These are phyloP conservation scores for Silurus aristotelis DNA, from an alignment of 2,797 vertebrate species.

Conservation along the genomic window DNA sequence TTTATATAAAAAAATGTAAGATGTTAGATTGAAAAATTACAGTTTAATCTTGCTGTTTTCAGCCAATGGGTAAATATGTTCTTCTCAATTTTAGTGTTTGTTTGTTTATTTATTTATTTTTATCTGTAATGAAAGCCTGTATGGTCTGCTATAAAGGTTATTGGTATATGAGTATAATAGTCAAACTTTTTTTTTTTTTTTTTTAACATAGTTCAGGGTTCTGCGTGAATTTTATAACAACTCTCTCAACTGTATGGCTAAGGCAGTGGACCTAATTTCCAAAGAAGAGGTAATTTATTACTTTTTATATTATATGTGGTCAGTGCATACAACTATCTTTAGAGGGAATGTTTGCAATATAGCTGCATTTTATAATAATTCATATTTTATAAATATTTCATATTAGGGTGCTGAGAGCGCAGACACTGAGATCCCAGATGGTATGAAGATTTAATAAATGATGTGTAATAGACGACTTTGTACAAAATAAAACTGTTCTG, in stretches of 20 bases:
- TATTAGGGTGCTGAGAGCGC: constrained; percentile 25
- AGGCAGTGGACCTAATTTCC: constrained; percentile 52
- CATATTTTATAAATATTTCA: neutral
- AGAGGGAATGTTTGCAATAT: neutral
- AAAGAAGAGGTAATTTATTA: constrained; percentile 63
- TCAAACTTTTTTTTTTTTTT: neutral
- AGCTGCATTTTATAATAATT: neutral
- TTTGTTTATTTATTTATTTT: neutral
- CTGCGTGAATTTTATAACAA: constrained; percentile 62
- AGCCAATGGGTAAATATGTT: neutral
- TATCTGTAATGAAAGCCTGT: neutral
- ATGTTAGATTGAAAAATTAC: neutral
- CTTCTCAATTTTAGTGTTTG: constrained; percentile 10
- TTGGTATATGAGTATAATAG: neutral
- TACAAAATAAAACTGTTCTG: neutral
- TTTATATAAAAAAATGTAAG: neutral
- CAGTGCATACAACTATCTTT: neutral
- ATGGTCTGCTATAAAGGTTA: neutral
- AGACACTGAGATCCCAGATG: constrained; percentile 32
- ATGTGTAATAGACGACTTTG: neutral
- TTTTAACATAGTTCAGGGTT: constrained; percentile 62
- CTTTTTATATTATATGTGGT: neutral
- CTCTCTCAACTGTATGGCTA: constrained; percentile 58
- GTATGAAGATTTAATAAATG: constrained; percentile 26
- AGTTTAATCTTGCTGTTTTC: neutral